Conservation (phyloP, 2,888 invertebrate genomes). For the Tipula lateralis region DNA sequence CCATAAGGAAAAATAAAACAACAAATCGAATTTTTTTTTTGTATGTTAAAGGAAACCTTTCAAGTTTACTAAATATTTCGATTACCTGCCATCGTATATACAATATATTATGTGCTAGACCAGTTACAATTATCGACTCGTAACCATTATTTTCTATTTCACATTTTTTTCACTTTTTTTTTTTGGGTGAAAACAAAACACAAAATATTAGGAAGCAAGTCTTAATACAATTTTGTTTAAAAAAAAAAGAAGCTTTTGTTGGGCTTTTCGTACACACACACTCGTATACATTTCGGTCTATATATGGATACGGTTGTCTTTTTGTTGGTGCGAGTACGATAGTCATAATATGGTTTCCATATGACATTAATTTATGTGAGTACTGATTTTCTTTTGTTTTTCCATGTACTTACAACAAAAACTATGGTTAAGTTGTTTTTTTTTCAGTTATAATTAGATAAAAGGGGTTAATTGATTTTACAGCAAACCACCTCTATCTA, state of each 20-base stretch:
- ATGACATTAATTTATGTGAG: neutral
- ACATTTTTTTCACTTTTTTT: neutral
- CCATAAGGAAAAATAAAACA: neutral
- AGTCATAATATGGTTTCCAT: neutral
- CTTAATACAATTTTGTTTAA: neutral
- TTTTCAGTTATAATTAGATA: neutral
- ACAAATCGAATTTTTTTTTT: neutral
- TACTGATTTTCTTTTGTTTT: neutral
- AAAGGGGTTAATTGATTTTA: constrained; percentile 11
- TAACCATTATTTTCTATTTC: neutral
- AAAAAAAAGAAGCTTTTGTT: neutral
- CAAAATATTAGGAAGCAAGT: neutral
- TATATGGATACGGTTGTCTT: neutral
- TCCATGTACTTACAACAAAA: neutral
- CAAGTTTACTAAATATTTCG: neutral
- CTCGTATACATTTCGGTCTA: neutral
- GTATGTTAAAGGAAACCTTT: neutral
- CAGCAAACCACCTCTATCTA: neutral
- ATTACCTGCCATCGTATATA: neutral
- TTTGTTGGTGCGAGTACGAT: neutral
- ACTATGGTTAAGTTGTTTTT: neutral
- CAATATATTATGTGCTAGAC: neutral
- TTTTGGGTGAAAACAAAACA: neutral
- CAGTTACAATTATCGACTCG: neutral
- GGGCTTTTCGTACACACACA: neutral